Conservation (phyloP, 2,113 vertebrate species). For the Pygoscelis antarcticus region DNA sequence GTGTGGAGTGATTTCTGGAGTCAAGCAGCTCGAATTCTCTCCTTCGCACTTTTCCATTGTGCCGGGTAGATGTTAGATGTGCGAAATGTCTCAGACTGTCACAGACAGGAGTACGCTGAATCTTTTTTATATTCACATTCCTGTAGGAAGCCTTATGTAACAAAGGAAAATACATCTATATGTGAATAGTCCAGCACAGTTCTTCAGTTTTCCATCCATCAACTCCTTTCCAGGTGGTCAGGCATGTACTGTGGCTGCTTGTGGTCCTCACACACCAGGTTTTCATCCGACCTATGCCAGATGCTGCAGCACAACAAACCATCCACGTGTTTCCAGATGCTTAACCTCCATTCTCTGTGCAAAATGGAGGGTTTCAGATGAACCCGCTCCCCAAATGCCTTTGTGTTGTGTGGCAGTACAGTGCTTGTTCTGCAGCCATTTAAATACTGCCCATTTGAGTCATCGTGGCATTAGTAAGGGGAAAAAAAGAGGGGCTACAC, state of each 20-base stretch:
- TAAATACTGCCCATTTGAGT: background rate
- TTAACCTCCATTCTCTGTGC: background rate
- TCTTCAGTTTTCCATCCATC: background rate
- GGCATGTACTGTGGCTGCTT: background rate
- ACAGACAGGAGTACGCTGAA: background rate
- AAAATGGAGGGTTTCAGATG: background rate
- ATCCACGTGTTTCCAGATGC: background rate
- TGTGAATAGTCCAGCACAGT: background rate
- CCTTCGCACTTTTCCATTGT: background rate
- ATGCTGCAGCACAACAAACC: background rate
- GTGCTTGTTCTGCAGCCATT: background rate
- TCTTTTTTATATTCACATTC: background rate
- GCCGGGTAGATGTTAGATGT: background rate
- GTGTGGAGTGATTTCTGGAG: background rate
- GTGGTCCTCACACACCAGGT: background rate
- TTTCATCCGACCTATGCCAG: background rate
- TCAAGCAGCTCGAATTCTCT: background rate
- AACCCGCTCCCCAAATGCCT: background rate
- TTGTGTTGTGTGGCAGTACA: background rate
- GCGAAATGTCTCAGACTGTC: background rate
- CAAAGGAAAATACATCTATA: background rate
- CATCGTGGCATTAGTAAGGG: rapidly evolving
- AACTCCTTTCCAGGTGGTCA: background rate
- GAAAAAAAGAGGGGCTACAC: background rate
- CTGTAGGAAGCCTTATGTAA: background rate